These are phyloP conservation scores for Pelodytes ibericus DNA, from an alignment of 2,797 vertebrate genomes.

Conservation along the genomic window DNA sequence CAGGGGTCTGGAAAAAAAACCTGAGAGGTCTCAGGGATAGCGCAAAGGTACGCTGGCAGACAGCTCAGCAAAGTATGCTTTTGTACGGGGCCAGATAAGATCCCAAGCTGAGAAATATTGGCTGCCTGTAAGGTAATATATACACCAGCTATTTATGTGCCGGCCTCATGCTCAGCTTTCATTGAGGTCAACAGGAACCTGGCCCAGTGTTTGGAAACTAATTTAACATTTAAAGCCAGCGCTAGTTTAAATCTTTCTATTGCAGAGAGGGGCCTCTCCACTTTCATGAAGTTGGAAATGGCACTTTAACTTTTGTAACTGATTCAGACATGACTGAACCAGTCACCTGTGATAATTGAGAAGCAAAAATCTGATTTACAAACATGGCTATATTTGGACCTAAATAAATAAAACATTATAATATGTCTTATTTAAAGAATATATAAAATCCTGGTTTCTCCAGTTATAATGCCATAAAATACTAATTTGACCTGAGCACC, in stretches of 20 bases:
- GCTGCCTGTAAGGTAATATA: conserved; percentile 20
- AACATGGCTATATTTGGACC: too few relatives aligned
- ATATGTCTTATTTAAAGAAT: too few relatives aligned
- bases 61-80: conserved; percentile 15
- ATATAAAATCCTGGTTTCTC: too few relatives aligned
- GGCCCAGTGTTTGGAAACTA: conserved; percentile 19
- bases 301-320: neutral
- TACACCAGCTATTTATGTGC: conserved; percentile 25
- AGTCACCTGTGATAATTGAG: too few relatives aligned
- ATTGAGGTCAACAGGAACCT: conserved; percentile 9
- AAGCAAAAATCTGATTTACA: too few relatives aligned
- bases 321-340: neutral
- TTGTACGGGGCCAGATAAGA: conserved; percentile 35
- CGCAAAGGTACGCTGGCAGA: conserved; percentile 35
- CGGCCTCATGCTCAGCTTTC: neutral
- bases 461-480: too few relatives aligned
- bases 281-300: neutral
- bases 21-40: conserved; percentile 11
- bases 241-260: too few relatives aligned
- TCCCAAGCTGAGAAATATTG: conserved; percentile 14
- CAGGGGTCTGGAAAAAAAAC: conserved; percentile 20
- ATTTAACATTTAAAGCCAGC: conserved; percentile 20
- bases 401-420: too few relatives aligned
- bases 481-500: too few relatives aligned
- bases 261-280: neutral